These are phyloP conservation scores for Ammodytes marinus DNA, from an alignment of 2,113 vertebrate species.

Conservation along the genomic window DNA sequence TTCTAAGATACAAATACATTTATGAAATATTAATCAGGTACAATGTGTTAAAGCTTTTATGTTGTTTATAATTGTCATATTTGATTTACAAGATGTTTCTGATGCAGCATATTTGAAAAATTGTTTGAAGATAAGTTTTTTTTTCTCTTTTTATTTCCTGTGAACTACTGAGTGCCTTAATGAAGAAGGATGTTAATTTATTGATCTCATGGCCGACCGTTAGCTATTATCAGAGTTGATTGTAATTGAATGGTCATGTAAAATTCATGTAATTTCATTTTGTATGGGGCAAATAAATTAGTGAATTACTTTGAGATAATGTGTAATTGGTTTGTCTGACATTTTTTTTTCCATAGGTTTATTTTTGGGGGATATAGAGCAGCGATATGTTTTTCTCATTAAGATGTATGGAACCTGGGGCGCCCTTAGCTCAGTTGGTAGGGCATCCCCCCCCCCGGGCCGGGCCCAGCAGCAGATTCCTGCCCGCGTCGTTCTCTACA, in stretches of 20 bases:
- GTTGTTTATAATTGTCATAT: neutral
- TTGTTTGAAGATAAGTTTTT: neutral
- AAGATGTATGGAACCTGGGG: neutral
- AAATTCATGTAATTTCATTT: slow-evolving; percentile 11
- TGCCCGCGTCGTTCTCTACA: too few species aligned
- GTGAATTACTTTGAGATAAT: neutral
- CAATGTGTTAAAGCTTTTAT: neutral
- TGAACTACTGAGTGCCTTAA: slow-evolving; percentile 63
- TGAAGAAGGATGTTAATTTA: slow-evolving; percentile 59
- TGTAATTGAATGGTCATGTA: slow-evolving; percentile 37
- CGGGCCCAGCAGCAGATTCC: too few species aligned
- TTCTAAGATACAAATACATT: neutral
- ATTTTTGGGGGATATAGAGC: neutral
- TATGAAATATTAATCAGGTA: neutral
- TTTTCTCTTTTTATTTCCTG: neutral
- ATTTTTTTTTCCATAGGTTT: neutral
- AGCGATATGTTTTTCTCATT: neutral
- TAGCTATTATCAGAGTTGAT: neutral
- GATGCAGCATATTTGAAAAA: neutral
- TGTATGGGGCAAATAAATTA: slow-evolving; percentile 47
- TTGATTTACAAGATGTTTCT: neutral
- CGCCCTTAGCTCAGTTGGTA: too few species aligned
- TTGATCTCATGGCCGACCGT: neutral
- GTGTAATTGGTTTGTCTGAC: neutral
- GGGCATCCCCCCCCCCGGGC: too few species aligned